phyloP scores from a whole-genome alignment of 2,888 invertebrate genomes.

The Tetranychus truncatus region DNA sequence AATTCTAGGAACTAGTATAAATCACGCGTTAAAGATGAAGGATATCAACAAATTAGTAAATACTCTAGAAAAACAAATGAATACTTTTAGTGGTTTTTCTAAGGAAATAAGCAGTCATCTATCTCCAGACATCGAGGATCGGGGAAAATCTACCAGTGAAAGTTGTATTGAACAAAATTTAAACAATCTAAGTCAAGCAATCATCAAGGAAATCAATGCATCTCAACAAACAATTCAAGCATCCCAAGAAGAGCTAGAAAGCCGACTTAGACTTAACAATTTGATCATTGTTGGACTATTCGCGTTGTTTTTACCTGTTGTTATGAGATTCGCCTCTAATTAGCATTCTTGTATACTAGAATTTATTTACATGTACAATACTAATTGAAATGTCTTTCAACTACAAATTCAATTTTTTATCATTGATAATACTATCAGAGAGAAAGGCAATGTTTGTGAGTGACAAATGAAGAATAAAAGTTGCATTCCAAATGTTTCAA shows the following conservation, averaged over 20 bases:
- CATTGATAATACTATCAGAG: no score
- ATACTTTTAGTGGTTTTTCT: background rate
- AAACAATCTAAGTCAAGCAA: background rate
- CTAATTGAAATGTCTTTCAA: no score
- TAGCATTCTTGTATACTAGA: background rate
- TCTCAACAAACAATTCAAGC: background rate
- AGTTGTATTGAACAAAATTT: background rate
- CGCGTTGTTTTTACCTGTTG: background rate
- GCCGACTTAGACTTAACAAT: background rate
- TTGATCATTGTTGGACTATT: background rate
- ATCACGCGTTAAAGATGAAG: constrained; percentile 14
- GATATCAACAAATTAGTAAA: constrained; percentile 13
- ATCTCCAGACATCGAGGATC: background rate
- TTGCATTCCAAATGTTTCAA: no score
- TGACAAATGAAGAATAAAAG: no score
- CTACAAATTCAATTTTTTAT: no score
- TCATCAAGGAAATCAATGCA: background rate
- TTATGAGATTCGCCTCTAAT: background rate
- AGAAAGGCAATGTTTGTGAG: no score
- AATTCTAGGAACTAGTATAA: constrained; percentile 15
- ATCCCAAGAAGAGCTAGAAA: background rate
- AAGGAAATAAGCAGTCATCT: background rate
- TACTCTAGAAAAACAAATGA: constrained; percentile 9
- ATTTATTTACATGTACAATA: no score
- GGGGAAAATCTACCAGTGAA: background rate